Percentiles rank a stretch among this genome's conserved stretches.
Evolutionary conservation across 2,113 vertebrate genomes (phyloP).

Genomic region (Phalacrocorax brasilianus): DNA sequence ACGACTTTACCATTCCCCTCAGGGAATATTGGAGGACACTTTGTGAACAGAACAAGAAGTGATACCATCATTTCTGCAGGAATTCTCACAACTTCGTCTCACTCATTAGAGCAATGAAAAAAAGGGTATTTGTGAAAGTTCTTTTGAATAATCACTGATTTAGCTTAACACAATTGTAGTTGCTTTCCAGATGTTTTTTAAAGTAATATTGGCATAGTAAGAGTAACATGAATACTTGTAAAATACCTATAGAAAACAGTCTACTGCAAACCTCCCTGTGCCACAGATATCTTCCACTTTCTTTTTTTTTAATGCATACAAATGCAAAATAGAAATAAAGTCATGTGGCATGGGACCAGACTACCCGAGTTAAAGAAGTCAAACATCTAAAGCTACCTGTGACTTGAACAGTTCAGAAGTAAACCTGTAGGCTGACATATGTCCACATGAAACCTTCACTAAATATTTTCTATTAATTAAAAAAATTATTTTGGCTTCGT

Average conservation of each 20-base stretch:
- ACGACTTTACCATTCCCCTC: slow-evolving; percentile 16
- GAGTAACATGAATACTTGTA: not conserved
- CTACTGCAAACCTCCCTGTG: not conserved
- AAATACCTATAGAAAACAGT: not conserved
- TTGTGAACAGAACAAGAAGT: not conserved
- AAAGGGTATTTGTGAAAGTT: not conserved
- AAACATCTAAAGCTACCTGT: not conserved
- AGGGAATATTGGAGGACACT: not conserved
- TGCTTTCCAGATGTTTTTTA: not conserved
- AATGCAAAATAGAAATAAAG: not conserved
- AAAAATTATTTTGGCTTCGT: not conserved
- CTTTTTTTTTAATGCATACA: not conserved
- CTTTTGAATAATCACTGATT: not conserved
- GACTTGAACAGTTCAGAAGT: not conserved
- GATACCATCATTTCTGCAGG: not conserved
- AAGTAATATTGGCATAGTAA: not conserved
- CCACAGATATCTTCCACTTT: not conserved
- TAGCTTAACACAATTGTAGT: not conserved
- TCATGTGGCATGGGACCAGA: too few species aligned
- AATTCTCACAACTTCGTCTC: not conserved
- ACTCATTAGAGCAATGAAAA: not conserved
- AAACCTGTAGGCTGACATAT: rapidly evolving
- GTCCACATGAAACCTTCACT: not conserved
- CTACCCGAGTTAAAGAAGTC: too few species aligned
- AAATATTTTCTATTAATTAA: not conserved